Conservation (phyloP, 2,797 vertebrate species). For the Rallus crepitans region DNA sequence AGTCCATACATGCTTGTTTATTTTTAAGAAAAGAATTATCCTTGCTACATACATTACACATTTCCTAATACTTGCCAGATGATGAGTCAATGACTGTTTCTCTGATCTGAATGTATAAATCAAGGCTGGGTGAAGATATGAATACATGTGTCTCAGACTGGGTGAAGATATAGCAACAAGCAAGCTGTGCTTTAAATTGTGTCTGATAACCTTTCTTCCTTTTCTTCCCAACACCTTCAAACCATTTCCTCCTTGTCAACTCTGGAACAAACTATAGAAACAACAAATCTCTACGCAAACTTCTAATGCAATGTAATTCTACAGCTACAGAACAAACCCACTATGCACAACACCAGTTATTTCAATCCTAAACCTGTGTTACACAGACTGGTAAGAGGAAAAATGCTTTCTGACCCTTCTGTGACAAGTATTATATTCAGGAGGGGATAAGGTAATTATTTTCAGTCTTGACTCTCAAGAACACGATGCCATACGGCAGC, state of each 20-base stretch:
- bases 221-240: not conserved
- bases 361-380: not conserved
- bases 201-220: not conserved
- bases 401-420: not conserved
- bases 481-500: not conserved
- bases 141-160: not conserved
- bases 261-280: not conserved
- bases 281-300: not conserved
- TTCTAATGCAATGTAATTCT: not conserved
- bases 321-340: not conserved
- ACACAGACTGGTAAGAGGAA: not conserved
- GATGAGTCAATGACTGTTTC: not conserved
- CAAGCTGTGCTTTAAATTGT: not conserved
- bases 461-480: not conserved
- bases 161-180: not conserved
- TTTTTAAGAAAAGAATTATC: not conserved
- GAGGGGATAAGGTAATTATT: not conserved
- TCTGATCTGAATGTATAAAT: not conserved
- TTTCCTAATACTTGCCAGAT: not conserved
- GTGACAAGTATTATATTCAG: not conserved
- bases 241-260: not conserved
- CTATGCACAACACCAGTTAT: not conserved
- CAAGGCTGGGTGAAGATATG: not conserved
- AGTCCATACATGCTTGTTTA: not conserved
- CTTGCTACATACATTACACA: not conserved